A percentile compares a stretch with the other conserved stretches of the same genome.
phyloP scores from a whole-genome alignment of 2,113 vertebrate genomes.

The Platysternon megacephalum region DNA sequence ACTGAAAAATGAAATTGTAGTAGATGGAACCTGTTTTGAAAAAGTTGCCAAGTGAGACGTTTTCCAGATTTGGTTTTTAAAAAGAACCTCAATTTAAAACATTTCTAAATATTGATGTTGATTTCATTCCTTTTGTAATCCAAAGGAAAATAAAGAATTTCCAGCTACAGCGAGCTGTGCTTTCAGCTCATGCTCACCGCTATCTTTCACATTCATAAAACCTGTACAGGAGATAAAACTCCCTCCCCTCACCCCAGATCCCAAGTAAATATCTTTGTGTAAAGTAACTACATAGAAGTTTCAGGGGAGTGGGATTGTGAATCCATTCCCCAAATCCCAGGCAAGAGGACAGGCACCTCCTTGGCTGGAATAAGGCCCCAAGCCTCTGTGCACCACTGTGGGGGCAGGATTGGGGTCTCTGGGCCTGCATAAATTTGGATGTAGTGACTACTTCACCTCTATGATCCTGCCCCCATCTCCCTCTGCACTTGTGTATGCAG shows the following conservation, averaged over 20 bases:
- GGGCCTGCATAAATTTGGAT: not conserved
- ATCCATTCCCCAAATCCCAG: not conserved
- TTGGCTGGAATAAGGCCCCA: not conserved
- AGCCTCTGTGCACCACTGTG: not conserved
- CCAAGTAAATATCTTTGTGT: not conserved
- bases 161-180: not conserved
- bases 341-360: not conserved
- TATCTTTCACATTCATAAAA: not conserved
- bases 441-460: not conserved
- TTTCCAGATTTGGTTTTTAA: not conserved
- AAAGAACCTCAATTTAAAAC: constrained; percentile 15
- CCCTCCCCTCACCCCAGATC: fast-evolving
- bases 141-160: not conserved
- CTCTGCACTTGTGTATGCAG: not conserved
- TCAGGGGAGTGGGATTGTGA: not conserved
- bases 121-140: not conserved
- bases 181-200: not conserved
- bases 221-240: not conserved
- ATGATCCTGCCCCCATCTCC: not conserved
- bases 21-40: constrained; percentile 42
- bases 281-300: not conserved
- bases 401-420: not conserved
- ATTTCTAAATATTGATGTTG: not conserved
- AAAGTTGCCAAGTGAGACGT: not conserved
- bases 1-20: constrained; percentile 18